Evolutionary conservation across 2,888 invertebrate species (phyloP), one percentile per base, ranked within the genome.

Genomic region (Endotricha flammealis): DNA sequence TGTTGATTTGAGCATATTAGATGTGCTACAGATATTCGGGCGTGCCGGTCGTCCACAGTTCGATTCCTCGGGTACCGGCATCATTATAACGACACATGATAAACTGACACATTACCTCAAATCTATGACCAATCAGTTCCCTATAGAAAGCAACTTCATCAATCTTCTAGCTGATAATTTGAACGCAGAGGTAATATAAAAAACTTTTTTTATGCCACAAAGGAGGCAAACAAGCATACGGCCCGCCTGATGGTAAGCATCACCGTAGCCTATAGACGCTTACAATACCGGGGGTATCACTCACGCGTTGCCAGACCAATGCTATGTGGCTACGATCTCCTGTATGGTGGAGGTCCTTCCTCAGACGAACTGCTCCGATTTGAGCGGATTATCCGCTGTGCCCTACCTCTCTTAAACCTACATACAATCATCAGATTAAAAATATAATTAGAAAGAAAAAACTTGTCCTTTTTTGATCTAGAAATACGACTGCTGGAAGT

Each of bases 21-120:
- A 99, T 74, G 99, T 99, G 25, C 88, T 98, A 31, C 98, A 98
- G 88, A 99, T 99, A 58, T 99, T 99, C 80, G 99, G 99, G 23
- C 92, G 99, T 38, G 99, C 99, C 3, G 99, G 99, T 3, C 91
- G 99, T 1, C 99, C 99, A 0, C 99, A 99, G 79, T 99, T 93
- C 76, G 99, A 99, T 71, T 94, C 90, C 1, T 93, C 94, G 8
- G 98, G 99, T 3, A 93, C 96, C 22, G 99, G 98, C 23, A 94
- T 95, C 22, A 99, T 99, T 39, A 96, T 99, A 30, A 99, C 99
- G 0, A 86, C 93, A 0, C 94, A 97, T 64, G 93, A 95, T 45
- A 98, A 98, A 70, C 87, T 99, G 37, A 91, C 95, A 17, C 96
- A 97, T 65, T 99, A 99, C 67, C 88, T 99, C 38, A 95, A 95